A percentile compares a stretch with the other conserved stretches of the same genome.
These are phyloP conservation scores for Xylota sylvarum DNA, from an alignment of 2,888 invertebrate species.

Conservation along the genomic window DNA sequence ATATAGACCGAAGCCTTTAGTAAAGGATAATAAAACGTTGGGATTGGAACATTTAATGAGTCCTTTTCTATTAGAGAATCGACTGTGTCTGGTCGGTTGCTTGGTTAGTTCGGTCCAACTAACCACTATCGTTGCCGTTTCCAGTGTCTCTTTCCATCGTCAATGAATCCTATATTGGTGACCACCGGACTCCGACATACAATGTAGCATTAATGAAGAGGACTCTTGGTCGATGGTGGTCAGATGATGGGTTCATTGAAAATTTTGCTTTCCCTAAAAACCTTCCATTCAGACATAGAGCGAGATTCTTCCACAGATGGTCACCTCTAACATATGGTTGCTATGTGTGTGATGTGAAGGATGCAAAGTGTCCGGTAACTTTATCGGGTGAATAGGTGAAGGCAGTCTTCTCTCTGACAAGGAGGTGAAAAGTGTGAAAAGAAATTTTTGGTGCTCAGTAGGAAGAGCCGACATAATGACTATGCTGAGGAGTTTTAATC, in stretches of 20 bases:
- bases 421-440: conserved; percentile 64
- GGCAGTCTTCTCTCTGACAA: conserved; percentile 41
- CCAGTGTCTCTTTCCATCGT: conserved; percentile 12
- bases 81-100: conserved; percentile 58
- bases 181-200: conserved; percentile 68
- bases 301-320: conserved; percentile 49
- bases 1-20: conserved; percentile 36
- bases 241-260: conserved; percentile 71
- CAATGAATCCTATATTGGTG: conserved; percentile 56
- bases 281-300: conserved; percentile 16
- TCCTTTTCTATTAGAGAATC: conserved; percentile 73
- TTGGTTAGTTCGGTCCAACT: conserved; percentile 56
- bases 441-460: conserved; percentile 25
- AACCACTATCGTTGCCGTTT: conserved; percentile 57
- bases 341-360: conserved; percentile 41
- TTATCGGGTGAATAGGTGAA: conserved; percentile 21
- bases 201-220: conserved; percentile 75
- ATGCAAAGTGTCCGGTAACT: conserved; percentile 59
- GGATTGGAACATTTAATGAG: conserved; percentile 76
- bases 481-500: conserved; percentile 49
- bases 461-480: conserved; percentile 56
- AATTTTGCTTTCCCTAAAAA: conserved; percentile 36
- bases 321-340: conserved; percentile 38
- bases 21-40: conserved; percentile 71
- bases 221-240: conserved; percentile 70